Base-by-base conservation (phyloP, 2,113 vertebrate genomes). In the Sylvietta virens region DNA sequence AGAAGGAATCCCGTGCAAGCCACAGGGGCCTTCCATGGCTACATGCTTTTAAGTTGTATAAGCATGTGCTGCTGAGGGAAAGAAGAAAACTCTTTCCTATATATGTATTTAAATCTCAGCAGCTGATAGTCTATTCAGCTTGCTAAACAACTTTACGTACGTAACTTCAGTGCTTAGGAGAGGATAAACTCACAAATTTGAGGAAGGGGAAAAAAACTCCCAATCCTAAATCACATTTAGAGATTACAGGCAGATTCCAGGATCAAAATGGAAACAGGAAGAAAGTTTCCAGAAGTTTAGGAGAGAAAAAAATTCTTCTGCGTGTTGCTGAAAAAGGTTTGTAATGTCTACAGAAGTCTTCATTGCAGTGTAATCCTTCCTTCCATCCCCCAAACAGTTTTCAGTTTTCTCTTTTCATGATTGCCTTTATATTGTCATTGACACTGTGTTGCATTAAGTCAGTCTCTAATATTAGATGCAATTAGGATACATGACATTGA, bases 401-500 rank as follows among this genome's bases (percentile, higher is more conserved):
- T 6, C 78, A 61, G 50, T 42, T 83, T 81, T 86, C 64, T 39
- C n/a, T 60, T 31, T 56, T 83, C 33, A 4, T 80, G 88, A 94
- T 88, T 97, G 81, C 70, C 53, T 95, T 94, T 89, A 67, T 87
- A 50, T 81, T 94, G 93, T 87, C 89, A 89, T 89, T 94, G 96
- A 86, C 65, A 19, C 67, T 67, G 81, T 69, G 57, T 71, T 89
- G 70, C 62, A 69, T 86, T 91, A 94, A 95, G 53, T 48, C 28
- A 40, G 84, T 69, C 89, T 91, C 95, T 95, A 95, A 94, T 94
- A 96, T 95, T 97, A 96, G 96, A 94, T 82, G 93, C 86, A 95
- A 95, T 97, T 95, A 95, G 57, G 86, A 92, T 95, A 94, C 1
- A 3, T 96, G 91, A 95, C 91, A 94, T 54, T 92, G 88, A 91